Evolutionary conservation across 2,797 vertebrate species (phyloP).

Genomic region (Ctenosaura bakeri): DNA sequence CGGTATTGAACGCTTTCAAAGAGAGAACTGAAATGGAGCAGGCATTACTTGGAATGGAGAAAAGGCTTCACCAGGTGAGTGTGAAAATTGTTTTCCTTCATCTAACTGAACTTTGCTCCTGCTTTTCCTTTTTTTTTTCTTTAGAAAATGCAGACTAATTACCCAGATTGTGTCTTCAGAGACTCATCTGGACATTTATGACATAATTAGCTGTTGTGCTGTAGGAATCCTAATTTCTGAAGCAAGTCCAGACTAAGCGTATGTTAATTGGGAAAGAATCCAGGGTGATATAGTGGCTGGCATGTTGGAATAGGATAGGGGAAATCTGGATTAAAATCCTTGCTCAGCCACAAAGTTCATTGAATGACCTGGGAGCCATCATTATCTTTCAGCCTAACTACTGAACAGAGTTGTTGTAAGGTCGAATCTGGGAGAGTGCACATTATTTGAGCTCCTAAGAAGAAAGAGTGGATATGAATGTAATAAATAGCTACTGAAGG

Average conservation of each 20-base stretch:
- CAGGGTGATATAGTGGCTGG: neutral
- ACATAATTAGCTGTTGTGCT: neutral
- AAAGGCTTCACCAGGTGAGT: slow-evolving; percentile 78
- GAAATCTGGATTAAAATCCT: neutral
- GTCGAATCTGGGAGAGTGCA: neutral
- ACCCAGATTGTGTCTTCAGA: slow-evolving; percentile 48
- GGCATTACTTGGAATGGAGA: slow-evolving; percentile 77
- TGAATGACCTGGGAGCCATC: neutral
- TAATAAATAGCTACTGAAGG: neutral
- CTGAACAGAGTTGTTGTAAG: neutral
- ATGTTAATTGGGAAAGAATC: neutral
- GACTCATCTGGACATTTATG: neutral
- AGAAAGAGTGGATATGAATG: neutral
- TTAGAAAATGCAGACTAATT: slow-evolving; percentile 60
- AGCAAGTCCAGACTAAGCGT: neutral
- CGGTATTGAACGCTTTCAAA: slow-evolving; percentile 72
- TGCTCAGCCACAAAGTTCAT: neutral
- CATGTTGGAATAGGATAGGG: neutral
- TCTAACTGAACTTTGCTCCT: slow-evolving; percentile 32
- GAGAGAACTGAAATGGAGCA: slow-evolving; percentile 77
- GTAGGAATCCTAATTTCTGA: slow-evolving; percentile 12
- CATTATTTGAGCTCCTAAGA: neutral
- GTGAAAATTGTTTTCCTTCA: slow-evolving; percentile 48
- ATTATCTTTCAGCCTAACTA: neutral
- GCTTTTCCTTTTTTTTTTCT: slow-evolving; percentile 40